Conservation (phyloP, 2,888 invertebrate species). For the Drosophila incognita region DNA sequence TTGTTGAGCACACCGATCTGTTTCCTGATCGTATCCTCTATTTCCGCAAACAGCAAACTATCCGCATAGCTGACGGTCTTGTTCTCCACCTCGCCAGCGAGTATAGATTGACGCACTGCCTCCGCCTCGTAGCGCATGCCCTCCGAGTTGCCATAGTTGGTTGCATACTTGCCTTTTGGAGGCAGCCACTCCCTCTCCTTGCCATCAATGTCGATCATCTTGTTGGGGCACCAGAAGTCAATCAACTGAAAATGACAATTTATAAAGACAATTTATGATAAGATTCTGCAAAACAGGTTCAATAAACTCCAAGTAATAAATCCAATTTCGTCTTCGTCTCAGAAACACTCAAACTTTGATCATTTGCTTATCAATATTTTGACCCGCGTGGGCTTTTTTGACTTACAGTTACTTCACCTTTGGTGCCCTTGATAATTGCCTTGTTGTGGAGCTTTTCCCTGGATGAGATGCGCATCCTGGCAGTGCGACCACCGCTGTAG, state of each 20-base stretch:
- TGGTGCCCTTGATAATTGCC: constrained; percentile 83
- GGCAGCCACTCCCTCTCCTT: constrained; percentile 88
- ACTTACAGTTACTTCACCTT: constrained; percentile 84
- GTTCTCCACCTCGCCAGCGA: constrained; percentile 88
- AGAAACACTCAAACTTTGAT: constrained; percentile 16
- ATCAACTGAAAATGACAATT: constrained; percentile 81
- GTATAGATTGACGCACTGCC: constrained; percentile 90
- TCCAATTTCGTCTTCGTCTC: constrained; percentile 3
- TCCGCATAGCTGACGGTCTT: constrained; percentile 89
- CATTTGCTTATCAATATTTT: constrained; percentile 11
- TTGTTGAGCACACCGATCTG: constrained; percentile 85
- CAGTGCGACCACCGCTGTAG: constrained; percentile 79
- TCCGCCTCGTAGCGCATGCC: constrained; percentile 92
- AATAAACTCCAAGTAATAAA: not conserved
- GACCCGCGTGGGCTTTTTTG: not conserved
- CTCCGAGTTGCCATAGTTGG: constrained; percentile 90
- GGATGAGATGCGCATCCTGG: constrained; percentile 78
- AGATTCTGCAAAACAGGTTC: not conserved
- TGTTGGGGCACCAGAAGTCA: constrained; percentile 91
- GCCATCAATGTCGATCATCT: constrained; percentile 88
- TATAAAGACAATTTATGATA: not conserved
- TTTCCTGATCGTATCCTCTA: constrained; percentile 90
- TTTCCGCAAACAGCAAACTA: constrained; percentile 89
- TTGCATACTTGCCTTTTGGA: constrained; percentile 87
- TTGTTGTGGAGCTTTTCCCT: constrained; percentile 69